These are phyloP conservation scores for Otocyon megalotis DNA, from an alignment of 2,113 vertebrate species.

Conservation along the genomic window DNA sequence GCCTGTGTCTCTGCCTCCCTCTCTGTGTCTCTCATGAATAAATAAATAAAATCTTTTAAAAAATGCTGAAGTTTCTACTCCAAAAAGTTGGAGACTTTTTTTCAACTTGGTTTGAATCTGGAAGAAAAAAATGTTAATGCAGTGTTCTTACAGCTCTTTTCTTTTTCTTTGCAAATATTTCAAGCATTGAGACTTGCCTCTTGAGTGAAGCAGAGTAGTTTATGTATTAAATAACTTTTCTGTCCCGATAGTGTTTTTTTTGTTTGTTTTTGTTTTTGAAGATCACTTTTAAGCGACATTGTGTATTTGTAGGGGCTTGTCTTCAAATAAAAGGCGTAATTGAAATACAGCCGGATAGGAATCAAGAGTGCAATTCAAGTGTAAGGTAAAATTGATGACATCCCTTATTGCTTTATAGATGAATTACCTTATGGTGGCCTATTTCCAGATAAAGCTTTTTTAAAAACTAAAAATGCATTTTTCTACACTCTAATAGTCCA, in stretches of 20 bases:
- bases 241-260: slow-evolving; percentile 17
- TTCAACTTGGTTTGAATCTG: not conserved
- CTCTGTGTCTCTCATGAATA: too few relatives aligned
- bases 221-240: slow-evolving; percentile 80
- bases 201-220: slow-evolving; percentile 60
- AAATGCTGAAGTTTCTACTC: not conserved
- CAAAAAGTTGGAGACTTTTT: slow-evolving; percentile 44
- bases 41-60: not conserved
- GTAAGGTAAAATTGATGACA: slow-evolving; percentile 65
- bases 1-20: too few relatives aligned
- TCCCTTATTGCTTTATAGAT: slow-evolving; percentile 54
- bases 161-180: slow-evolving; percentile 38
- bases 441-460: slow-evolving; percentile 70
- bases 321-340: slow-evolving; percentile 70
- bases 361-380: slow-evolving; percentile 30
- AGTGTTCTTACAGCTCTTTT: not conserved
- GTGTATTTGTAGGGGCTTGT: slow-evolving; percentile 70
- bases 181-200: slow-evolving; percentile 21
- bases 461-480: slow-evolving; percentile 69
- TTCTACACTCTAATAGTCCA: not conserved
- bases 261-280: not conserved
- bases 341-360: not conserved
- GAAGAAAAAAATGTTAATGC: not conserved
- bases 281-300: slow-evolving; percentile 62
- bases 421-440: slow-evolving; percentile 50